A percentile compares a stretch with the other conserved stretches of the same genome.
These are phyloP conservation scores for Pinna nobilis DNA, from an alignment of 1,140 invertebrate genomes.

Conservation along the genomic window DNA sequence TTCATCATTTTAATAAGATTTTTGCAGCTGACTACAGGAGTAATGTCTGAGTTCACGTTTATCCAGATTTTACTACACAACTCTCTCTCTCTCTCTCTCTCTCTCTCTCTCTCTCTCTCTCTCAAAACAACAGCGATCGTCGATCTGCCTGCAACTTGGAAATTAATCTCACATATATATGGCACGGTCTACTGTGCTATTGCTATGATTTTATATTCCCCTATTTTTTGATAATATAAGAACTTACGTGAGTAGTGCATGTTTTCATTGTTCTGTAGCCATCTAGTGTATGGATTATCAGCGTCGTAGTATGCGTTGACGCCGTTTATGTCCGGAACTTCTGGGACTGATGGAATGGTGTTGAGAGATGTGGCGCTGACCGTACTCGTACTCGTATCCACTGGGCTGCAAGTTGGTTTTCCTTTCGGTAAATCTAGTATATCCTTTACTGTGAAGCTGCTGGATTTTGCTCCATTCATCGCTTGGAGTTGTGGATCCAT, in stretches of 20 bases:
- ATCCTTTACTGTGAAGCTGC: constrained; percentile 69
- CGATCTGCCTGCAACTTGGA: not conserved
- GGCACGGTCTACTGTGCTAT: too few relatives aligned
- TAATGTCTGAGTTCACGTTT: too few relatives aligned
- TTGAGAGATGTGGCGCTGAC: constrained; percentile 41
- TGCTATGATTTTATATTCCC: not conserved
- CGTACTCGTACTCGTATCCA: constrained; percentile 37
- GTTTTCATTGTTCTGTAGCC: constrained; percentile 66
- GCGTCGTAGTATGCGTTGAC: constrained; percentile 55
- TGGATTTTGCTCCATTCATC: constrained; percentile 60
- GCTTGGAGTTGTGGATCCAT: constrained; percentile 63
- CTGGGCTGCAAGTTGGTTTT: constrained; percentile 49
- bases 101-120: too few relatives aligned
- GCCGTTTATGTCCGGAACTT: constrained; percentile 46
- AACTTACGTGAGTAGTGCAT: constrained; percentile 62
- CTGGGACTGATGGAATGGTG: constrained; percentile 47
- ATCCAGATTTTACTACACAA: too few relatives aligned
- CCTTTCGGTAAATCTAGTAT: constrained; percentile 68
- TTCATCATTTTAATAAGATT: too few relatives aligned
- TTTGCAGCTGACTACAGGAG: too few relatives aligned
- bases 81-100: too few relatives aligned
- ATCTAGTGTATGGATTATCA: constrained; percentile 69
- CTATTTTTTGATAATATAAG: not conserved
- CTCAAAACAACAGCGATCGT: not conserved
- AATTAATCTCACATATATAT: not conserved